Conservation (phyloP, 2,113 vertebrate species). For the Lucifuga dentata region DNA sequence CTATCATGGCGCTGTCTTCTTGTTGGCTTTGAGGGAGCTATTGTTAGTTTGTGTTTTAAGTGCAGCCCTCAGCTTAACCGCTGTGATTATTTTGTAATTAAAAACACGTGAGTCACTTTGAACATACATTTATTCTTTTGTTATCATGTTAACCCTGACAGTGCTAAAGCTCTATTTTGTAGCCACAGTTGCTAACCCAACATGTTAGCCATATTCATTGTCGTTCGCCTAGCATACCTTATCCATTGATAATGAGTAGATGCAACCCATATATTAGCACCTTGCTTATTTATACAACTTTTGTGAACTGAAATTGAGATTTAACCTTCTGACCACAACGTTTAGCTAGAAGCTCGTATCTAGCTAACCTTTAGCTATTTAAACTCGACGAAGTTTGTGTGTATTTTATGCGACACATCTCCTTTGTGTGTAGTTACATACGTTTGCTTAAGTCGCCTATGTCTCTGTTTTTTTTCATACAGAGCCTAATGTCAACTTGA, state of each 20-base stretch:
- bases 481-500: neutral
- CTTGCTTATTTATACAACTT: too few species aligned
- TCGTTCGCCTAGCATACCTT: constrained; percentile 20
- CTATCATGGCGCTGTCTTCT: neutral
- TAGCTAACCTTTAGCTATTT: too few species aligned
- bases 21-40: neutral
- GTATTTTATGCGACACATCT: too few species aligned
- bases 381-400: too few species aligned
- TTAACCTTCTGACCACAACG: too few species aligned
- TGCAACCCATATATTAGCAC: too few species aligned
- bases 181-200: constrained; percentile 17
- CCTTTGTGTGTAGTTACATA: neutral
- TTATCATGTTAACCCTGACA: too few species aligned
- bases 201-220: constrained; percentile 11
- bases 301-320: neutral
- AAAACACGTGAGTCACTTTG: neutral
- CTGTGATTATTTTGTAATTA: neutral
- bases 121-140: neutral
- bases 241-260: too few species aligned
- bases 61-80: neutral
- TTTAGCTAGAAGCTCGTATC: too few species aligned
- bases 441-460: neutral
- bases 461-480: neutral
- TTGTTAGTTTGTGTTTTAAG: neutral
- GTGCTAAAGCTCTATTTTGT: neutral